Conservation (phyloP, 1,140 invertebrate species). For the Conus ventricosus region DNA sequence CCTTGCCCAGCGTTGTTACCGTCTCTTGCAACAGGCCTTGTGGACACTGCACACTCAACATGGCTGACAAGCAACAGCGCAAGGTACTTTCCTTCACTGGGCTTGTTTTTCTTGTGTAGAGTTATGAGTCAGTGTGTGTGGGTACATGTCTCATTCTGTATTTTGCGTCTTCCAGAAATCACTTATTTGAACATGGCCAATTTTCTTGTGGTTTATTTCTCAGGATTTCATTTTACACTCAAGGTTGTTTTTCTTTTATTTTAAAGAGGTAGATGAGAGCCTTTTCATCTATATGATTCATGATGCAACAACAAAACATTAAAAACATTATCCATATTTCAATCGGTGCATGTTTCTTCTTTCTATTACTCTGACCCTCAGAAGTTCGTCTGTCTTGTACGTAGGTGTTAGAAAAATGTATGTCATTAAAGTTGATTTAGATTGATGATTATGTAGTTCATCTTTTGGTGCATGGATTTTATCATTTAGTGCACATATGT, state of each 20-base stretch:
- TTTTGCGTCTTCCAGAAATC: neutral
- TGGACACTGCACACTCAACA: slow-evolving; percentile 21
- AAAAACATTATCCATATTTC: too few species aligned
- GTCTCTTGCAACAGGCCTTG: slow-evolving; percentile 9
- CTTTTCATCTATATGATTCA: too few species aligned
- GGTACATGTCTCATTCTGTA: neutral
- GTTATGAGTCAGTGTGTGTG: neutral
- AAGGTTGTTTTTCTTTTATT: neutral
- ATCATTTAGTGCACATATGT: too few species aligned
- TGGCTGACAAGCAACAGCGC: slow-evolving; percentile 35
- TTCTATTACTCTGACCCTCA: too few species aligned
- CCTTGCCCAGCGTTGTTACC: neutral
- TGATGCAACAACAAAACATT: too few species aligned
- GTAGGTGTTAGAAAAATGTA: too few species aligned
- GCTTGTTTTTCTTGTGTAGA: neutral
- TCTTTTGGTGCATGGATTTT: too few species aligned
- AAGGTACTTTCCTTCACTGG: slow-evolving; percentile 14
- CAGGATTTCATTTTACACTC: neutral
- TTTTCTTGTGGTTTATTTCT: neutral
- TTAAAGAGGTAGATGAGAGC: neutral
- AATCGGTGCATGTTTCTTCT: too few species aligned
- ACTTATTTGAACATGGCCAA: too few species aligned
- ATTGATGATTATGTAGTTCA: too few species aligned
- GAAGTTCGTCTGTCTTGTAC: too few species aligned
- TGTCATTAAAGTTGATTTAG: too few species aligned